A percentile compares a stretch with the other conserved stretches of the same genome.
phyloP scores from a whole-genome alignment of 2,113 vertebrate species.

The Perca fluviatilis region DNA sequence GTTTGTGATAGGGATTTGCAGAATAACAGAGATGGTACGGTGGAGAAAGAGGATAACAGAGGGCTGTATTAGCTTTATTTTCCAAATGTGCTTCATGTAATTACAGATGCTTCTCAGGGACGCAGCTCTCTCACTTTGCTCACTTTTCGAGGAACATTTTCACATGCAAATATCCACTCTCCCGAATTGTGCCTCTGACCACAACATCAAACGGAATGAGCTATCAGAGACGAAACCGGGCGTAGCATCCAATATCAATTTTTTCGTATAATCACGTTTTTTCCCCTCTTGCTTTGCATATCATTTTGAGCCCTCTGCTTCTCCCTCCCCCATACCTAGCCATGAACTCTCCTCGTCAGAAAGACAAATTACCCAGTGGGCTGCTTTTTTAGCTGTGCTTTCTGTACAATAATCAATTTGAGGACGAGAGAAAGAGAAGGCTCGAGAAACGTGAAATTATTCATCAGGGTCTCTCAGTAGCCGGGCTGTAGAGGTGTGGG shows the following conservation, averaged over 20 bases:
- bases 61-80: slow-evolving; percentile 51
- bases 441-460: slow-evolving; percentile 84
- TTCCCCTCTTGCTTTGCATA: slow-evolving; percentile 65
- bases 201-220: slow-evolving; percentile 82
- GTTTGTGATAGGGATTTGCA: slow-evolving; percentile 61
- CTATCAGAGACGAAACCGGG: slow-evolving; percentile 69
- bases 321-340: slow-evolving; percentile 58
- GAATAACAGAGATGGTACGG: slow-evolving; percentile 1
- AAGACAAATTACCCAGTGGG: slow-evolving; percentile 81
- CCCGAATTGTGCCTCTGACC: slow-evolving; percentile 70
- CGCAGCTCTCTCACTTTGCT: slow-evolving; percentile 36
- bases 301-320: slow-evolving; percentile 43
- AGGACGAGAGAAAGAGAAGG: slow-evolving; percentile 73
- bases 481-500: slow-evolving; percentile 56
- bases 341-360: slow-evolving; percentile 68
- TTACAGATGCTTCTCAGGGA: slow-evolving; percentile 60
- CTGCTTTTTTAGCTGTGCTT: slow-evolving; percentile 78
- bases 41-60: slow-evolving; percentile 39
- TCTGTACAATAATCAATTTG: slow-evolving; percentile 85
- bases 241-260: slow-evolving; percentile 69
- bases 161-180: slow-evolving; percentile 65
- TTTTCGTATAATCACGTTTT: slow-evolving; percentile 68
- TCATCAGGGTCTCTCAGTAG: slow-evolving; percentile 78
- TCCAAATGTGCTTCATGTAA: slow-evolving; percentile 45
- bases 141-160: slow-evolving; percentile 41